Evolutionary conservation across 2,113 vertebrate genomes (phyloP).

Genomic region (Rafetus swinhoei): DNA sequence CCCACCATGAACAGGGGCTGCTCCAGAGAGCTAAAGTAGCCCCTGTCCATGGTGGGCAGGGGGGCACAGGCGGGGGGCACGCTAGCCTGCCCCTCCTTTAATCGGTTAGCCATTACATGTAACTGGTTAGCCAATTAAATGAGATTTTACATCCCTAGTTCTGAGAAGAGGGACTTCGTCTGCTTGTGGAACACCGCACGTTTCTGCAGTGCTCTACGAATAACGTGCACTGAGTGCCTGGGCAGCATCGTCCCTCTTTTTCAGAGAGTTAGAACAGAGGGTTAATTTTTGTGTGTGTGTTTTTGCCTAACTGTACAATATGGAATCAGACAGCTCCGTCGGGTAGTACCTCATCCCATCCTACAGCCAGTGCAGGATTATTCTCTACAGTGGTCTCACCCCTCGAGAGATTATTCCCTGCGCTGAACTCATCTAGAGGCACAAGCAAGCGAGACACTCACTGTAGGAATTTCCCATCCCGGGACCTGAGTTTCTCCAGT

Average conservation of each 20-base stretch:
- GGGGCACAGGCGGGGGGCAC: no score
- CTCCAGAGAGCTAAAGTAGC: no score
- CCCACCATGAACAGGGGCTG: no score
- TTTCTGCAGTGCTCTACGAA: neutral
- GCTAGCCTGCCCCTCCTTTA: no score
- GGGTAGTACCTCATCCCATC: neutral
- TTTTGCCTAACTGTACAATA: fast-evolving
- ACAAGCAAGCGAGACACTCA: constrained; percentile 70
- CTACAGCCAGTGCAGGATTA: neutral
- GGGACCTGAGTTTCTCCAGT: constrained; percentile 75
- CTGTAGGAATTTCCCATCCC: constrained; percentile 91
- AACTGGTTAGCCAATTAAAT: no score
- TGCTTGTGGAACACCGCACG: neutral
- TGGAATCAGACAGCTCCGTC: fast-evolving
- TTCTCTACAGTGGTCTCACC: neutral
- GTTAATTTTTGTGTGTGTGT: no score
- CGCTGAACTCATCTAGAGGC: fast-evolving
- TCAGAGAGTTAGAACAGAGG: neutral
- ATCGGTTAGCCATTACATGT: no score
- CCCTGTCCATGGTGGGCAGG: no score
- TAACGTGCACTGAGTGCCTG: fast-evolving
- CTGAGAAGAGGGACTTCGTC: fast-evolving
- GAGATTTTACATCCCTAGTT: neutral
- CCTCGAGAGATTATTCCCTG: fast-evolving
- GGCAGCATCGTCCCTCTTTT: fast-evolving